phyloP scores from a whole-genome alignment of 2,888 invertebrate genomes.

The Peribatodes rhomboidaria region DNA sequence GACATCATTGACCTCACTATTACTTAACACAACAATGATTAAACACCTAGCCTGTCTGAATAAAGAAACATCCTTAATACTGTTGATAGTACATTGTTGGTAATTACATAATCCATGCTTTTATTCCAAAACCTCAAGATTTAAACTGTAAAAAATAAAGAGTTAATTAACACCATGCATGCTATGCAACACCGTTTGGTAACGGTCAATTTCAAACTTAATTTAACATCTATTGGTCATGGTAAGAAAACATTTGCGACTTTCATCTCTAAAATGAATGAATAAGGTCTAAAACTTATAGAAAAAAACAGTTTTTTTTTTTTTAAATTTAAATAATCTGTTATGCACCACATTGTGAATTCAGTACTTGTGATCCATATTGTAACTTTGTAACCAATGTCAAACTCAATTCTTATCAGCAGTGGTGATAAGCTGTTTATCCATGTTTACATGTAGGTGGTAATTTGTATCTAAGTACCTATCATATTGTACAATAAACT shows the following conservation, averaged over 20 bases:
- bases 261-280: conserved; percentile 1
- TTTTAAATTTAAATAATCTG: no score
- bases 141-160: neutral
- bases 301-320: no score
- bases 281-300: no score
- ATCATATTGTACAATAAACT: conserved; percentile 5
- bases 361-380: neutral
- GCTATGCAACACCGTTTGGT: neutral
- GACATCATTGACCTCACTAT: no score
- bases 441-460: conserved; percentile 27
- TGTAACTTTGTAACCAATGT: conserved; percentile 28
- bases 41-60: no score
- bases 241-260: neutral
- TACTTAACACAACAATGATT: no score
- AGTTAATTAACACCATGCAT: neutral
- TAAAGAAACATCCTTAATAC: no score
- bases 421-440: conserved; percentile 27
- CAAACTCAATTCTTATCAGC: conserved; percentile 36
- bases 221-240: conserved; percentile 17
- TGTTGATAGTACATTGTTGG: neutral
- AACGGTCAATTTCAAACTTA: neutral
- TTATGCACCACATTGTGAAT: neutral
- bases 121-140: neutral
- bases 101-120: neutral
- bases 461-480: conserved; percentile 5